Conservation (phyloP, 1,140 invertebrate genomes). For the Eupeodes corollae region DNA sequence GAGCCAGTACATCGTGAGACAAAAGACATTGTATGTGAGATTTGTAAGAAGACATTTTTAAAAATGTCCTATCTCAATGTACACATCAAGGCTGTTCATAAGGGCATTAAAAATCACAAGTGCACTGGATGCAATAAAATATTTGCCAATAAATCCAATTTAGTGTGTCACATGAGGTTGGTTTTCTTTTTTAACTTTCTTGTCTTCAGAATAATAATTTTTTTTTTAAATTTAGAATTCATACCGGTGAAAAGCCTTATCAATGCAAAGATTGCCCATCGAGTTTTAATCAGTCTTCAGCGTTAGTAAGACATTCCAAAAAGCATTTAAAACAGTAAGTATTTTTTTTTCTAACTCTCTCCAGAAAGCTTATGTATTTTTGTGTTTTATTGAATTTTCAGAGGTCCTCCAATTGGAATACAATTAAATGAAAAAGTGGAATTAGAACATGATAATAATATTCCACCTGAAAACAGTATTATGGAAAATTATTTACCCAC, state of each 20-base stretch:
- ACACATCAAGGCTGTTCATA: conserved; percentile 9
- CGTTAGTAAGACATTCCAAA: conserved; percentile 10
- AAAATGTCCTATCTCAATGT: conserved; percentile 9
- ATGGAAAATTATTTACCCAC: too few species aligned
- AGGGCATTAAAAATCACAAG: conserved; percentile 5
- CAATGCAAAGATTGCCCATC: conserved; percentile 8
- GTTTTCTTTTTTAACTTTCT: neutral
- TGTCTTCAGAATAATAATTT: neutral
- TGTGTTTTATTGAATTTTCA: too few species aligned
- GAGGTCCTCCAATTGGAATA: too few species aligned
- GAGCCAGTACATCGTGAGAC: conserved; percentile 3
- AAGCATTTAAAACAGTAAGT: conserved; percentile 7
- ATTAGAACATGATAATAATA: too few species aligned
- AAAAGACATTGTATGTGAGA: conserved; percentile 7
- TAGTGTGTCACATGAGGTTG: conserved; percentile 10
- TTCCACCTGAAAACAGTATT: too few species aligned
- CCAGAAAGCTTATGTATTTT: too few species aligned
- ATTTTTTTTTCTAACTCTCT: neutral
- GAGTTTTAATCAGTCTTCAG: conserved; percentile 12
- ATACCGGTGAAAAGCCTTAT: conserved; percentile 12
- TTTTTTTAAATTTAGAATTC: conserved; percentile 7
- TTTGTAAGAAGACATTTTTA: conserved; percentile 8
- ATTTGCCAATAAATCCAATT: conserved; percentile 11
- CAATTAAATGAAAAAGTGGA: too few species aligned
- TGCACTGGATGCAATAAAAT: conserved; percentile 10